Base-by-base conservation (phyloP, 2,888 invertebrate genomes). In the Hydropsyche betteni region DNA sequence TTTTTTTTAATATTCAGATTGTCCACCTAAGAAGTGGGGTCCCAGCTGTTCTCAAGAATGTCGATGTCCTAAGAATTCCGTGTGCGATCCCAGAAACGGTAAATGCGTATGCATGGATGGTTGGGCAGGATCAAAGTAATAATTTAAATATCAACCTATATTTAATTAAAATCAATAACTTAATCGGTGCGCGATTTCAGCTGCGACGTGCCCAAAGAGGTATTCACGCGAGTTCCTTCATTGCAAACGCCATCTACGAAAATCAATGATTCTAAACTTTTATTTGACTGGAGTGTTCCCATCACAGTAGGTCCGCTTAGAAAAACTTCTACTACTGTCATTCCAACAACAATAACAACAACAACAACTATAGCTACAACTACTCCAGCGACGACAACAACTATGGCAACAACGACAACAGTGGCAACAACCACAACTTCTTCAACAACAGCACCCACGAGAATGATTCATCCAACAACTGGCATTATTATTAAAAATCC, bases 11-110 rank as follows among this genome's bases (percentile, higher is more conserved):
- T 74, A 86, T 85, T 8, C 83, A 93, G 93, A 88, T 77, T 94
- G 94, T 82, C 89, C 90, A 58, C 84, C 86, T 70, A 90, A 90
- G 80, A 89, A 88, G 79, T 96, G 93, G 91, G 96, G 96, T 0
- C 88, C 90, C 34, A 90, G 90, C 80, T 96, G 96, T 82, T 86
- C 87, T 72, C 86, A 90, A 80, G 83, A 87, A 52, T 94, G 94
- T 82, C 84, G 87, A 71, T 94, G 94, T 81, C 83, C 84, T 76
- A 88, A 88, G 70, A 88, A 89, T 69, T 89, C 89, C 0, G 83
- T 85, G n/a, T 94, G 94, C 82, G 89, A 92, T 80, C 88, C 91
- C 2, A 82, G 86, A 75, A 89, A 88, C 8, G 93, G 93, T 38
- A 86, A 86, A 74, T 93, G 93, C 82, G 86, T 86, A 75, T 93